phyloP scores from a whole-genome alignment of 2,113 vertebrate species.

The Cochlearius cochlearius region DNA sequence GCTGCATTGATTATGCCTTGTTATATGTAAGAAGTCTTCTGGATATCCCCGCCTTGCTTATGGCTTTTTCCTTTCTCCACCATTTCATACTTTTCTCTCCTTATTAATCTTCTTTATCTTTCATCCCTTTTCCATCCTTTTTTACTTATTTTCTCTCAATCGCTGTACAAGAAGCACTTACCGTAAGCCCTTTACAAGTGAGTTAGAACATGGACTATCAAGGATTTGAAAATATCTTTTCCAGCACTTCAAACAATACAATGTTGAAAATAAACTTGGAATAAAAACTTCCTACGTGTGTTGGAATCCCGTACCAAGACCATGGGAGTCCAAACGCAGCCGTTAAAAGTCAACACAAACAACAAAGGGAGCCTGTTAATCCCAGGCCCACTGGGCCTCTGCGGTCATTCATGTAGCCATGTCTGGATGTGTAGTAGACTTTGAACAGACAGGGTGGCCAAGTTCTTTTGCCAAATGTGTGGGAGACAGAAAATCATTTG shows the following conservation, averaged over 20 bases:
- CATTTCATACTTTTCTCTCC: background rate
- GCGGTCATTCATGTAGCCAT: background rate
- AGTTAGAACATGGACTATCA: background rate
- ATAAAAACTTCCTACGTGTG: background rate
- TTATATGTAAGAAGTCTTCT: background rate
- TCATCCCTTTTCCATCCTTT: background rate
- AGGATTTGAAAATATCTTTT: background rate
- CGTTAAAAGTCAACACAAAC: conserved; percentile 7
- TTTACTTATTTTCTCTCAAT: background rate
- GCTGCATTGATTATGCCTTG: background rate
- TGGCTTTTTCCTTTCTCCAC: background rate
- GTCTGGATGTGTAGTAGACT: background rate
- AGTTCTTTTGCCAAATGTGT: conserved; percentile 32
- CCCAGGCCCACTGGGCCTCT: background rate
- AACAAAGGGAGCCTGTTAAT: conserved; percentile 20
- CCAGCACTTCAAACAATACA: background rate
- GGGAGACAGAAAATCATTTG: background rate
- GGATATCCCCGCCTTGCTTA: background rate
- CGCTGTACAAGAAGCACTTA: background rate
- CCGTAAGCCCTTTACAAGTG: fast-evolving
- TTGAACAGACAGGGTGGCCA: conserved; percentile 2
- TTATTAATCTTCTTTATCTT: background rate
- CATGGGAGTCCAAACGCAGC: background rate
- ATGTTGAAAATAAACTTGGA: background rate
- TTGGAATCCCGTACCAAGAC: background rate